phyloP scores from a whole-genome alignment of 2,113 vertebrate genomes.

The Amazona guildingii region DNA sequence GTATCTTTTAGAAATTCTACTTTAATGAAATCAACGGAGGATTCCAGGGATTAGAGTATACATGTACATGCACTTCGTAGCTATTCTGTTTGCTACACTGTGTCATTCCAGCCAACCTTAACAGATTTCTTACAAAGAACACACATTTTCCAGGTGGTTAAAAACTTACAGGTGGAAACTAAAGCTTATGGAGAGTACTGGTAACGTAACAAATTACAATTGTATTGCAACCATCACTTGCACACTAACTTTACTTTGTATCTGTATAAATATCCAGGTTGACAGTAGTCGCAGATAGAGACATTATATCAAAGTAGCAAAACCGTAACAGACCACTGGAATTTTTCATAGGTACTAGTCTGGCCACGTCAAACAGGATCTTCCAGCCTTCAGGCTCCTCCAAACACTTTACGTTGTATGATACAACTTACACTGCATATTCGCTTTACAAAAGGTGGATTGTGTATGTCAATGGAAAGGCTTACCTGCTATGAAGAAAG shows the following conservation, averaged over 20 bases:
- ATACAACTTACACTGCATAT: background rate
- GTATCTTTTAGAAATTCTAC: background rate
- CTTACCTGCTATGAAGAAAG: conserved; percentile 90
- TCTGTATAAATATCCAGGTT: background rate
- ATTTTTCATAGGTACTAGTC: background rate
- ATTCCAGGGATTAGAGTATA: background rate
- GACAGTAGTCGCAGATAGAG: background rate
- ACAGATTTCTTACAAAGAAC: background rate
- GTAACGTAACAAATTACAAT: background rate
- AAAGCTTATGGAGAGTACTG: background rate
- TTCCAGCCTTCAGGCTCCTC: background rate
- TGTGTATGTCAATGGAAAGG: background rate
- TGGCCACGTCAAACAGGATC: background rate
- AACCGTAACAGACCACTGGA: background rate
- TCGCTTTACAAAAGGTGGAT: background rate
- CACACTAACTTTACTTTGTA: background rate
- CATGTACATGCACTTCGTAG: background rate
- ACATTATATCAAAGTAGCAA: background rate
- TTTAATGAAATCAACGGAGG: background rate
- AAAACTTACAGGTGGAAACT: background rate
- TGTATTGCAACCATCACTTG: background rate
- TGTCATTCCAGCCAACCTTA: background rate
- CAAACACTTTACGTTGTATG: accelerated
- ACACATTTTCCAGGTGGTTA: accelerated
- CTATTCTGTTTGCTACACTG: background rate